Evolutionary conservation across 2,888 invertebrate genomes (phyloP).

Genomic region (Digitonthophagus gazella): DNA sequence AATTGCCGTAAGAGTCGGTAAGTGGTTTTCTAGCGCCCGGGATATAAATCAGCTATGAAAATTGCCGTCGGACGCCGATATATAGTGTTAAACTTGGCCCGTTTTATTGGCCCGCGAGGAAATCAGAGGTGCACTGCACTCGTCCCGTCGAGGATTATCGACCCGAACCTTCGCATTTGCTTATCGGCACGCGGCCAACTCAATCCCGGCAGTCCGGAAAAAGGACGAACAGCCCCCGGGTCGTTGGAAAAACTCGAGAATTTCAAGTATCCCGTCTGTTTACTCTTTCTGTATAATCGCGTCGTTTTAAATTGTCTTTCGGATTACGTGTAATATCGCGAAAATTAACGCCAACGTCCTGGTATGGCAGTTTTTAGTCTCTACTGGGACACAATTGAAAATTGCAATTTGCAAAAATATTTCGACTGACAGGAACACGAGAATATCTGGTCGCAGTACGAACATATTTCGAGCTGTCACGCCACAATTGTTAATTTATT

Average conservation of each 20-base stretch:
- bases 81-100: constrained; percentile 11
- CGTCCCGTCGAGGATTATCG: constrained; percentile 12
- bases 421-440: too few species aligned
- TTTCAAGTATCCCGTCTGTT: background rate
- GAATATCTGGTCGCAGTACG: background rate
- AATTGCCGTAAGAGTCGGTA: background rate
- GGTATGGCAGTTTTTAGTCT: background rate
- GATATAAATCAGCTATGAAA: background rate
- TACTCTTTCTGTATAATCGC: background rate
- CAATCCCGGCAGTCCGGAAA: constrained; percentile 7
- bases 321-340: background rate
- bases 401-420: background rate
- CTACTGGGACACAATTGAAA: background rate
- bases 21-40: too few species aligned
- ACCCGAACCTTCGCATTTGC: constrained; percentile 6
- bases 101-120: constrained; percentile 3
- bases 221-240: background rate
- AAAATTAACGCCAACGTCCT: background rate
- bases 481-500: background rate
- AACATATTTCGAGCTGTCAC: background rate
- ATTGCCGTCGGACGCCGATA: background rate
- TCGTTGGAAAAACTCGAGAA: background rate
- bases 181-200: constrained; percentile 15
- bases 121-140: constrained; percentile 11
- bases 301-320: background rate